Evolutionary conservation across 2,888 invertebrate species (phyloP), one percentile per base, ranked within the genome.

Genomic region (Mesodorylaimus sp.): DNA sequence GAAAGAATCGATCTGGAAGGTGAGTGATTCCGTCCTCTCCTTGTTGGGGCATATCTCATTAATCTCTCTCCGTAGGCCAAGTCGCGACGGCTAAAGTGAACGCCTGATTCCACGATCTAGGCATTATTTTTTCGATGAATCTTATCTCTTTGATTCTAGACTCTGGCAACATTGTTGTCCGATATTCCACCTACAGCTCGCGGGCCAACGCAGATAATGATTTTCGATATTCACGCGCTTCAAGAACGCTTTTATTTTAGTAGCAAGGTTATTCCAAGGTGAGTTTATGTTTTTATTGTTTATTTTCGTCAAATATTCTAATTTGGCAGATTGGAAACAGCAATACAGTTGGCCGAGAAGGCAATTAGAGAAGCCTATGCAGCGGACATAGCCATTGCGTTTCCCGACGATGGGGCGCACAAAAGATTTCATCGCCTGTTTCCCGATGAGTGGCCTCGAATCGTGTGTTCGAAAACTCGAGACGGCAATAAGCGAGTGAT

Each of bases 161-260:
- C 68, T 1, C 52, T 69, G 48, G 66, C 69, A 3, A 64, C 60
- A 1, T 54, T 69, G 52, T 56, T 69, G 50, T 68, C 68, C 1
- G 57, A 58, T 19, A 68, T 66, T 36, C 68, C 69, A 5, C 56
- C 68, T 43, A 65, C 68, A 32, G 59, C 65, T 1, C 57, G 64
- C 38, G 69, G 69, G 47, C 69, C 69, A n/a, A 58, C 66, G 2
- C 67, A 69, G 58, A 61, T 69, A 25, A 61, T 68, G 51, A 62
- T 69, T 32, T 66, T 66, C 56, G 69, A 69, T 54, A 68, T 69
- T 23, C 69, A 69, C 54, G 68, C 69, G 24, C 57, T 69, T 27
- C 69, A 69, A 52, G 68, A 69, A 54, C 55, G 68, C 38, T 69
- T 69, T 55, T 69, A 69, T 56, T 69, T 69, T 57, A 61, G 64